phyloP scores from a whole-genome alignment of 2,797 vertebrate species.

The Fringilla coelebs region DNA sequence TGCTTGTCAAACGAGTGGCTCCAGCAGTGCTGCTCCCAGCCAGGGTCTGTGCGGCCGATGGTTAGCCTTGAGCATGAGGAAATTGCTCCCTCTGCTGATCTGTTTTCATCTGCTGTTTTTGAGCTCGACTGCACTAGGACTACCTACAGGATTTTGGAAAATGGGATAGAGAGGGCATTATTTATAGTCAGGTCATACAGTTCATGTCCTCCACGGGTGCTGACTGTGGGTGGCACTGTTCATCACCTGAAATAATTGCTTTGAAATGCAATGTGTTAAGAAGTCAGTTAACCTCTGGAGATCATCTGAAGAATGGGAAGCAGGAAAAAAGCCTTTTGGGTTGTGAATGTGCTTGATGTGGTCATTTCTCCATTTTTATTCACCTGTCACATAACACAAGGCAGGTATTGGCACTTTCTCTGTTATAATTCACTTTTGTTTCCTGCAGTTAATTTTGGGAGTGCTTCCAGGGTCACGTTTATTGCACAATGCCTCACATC shows the following conservation, averaged over 20 bases:
- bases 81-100: conserved; percentile 2
- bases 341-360: background rate
- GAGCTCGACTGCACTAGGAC: background rate
- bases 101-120: background rate
- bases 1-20: rapidly evolving
- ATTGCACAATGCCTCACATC: background rate
- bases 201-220: background rate
- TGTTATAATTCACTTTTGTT: background rate
- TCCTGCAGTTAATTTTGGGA: background rate
- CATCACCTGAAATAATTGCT: background rate
- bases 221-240: background rate
- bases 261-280: background rate
- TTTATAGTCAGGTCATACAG: background rate
- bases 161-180: background rate
- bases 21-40: background rate
- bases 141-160: background rate
- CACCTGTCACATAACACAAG: background rate
- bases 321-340: background rate
- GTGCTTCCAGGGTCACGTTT: background rate
- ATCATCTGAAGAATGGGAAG: background rate
- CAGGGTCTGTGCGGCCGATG: background rate
- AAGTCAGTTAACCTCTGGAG: background rate
- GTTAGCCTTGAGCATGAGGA: background rate
- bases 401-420: background rate
- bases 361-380: background rate